These are phyloP conservation scores for Hyposoter didymator DNA, from an alignment of 2,888 invertebrate genomes.

Conservation along the genomic window DNA sequence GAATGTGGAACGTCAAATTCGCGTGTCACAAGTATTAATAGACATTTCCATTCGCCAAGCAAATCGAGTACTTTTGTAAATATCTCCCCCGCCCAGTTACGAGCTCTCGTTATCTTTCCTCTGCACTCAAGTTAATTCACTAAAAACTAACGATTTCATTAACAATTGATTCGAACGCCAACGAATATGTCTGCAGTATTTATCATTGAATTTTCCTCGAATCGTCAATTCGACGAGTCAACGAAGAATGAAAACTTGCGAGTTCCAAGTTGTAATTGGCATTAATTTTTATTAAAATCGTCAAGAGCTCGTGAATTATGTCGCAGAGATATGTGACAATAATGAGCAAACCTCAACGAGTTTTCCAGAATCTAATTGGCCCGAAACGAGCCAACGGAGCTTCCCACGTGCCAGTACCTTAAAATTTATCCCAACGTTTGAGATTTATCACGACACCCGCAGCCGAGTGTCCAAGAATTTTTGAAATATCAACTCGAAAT, in stretches of 20 bases:
- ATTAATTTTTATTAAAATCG: not conserved
- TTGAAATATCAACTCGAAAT: not conserved
- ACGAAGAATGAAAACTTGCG: not conserved
- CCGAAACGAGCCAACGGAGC: conserved; percentile 23
- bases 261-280: not conserved
- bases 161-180: not conserved
- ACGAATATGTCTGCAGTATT: not conserved
- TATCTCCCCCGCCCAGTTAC: not conserved
- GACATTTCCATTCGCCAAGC: not conserved
- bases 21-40: conserved; percentile 35
- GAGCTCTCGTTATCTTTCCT: not conserved
- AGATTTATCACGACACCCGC: not conserved
- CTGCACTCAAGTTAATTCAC: not conserved
- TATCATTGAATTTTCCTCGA: not conserved
- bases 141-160: not conserved
- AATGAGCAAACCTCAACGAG: conserved; percentile 61
- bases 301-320: conserved; percentile 44
- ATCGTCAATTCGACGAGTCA: not conserved
- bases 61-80: conserved; percentile 1
- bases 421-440: conserved; percentile 12
- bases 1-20: conserved; percentile 23
- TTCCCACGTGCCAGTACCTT: conserved; percentile 5
- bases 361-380: conserved; percentile 52
- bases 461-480: not conserved
- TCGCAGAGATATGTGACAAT: conserved; percentile 42